Evolutionary conservation across 2,888 invertebrate species (phyloP).

Genomic region (Melanostoma mellinum): DNA sequence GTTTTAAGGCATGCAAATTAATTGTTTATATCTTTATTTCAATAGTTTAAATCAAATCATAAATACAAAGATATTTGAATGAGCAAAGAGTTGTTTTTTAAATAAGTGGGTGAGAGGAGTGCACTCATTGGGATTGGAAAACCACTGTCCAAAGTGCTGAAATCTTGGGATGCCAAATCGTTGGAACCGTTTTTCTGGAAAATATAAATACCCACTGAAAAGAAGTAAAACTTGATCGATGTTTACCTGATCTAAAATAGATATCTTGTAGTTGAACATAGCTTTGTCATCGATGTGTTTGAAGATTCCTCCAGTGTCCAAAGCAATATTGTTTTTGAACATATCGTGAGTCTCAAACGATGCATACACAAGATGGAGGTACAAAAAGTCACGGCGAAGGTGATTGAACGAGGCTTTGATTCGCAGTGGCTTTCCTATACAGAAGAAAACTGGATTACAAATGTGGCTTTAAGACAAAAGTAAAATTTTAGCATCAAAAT

Average conservation of each 20-base stretch:
- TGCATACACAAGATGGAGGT: conserved; percentile 77
- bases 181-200: conserved; percentile 76
- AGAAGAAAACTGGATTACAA: conserved; percentile 48
- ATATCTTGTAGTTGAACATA: conserved; percentile 79
- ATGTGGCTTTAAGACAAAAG: neutral
- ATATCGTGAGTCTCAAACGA: conserved; percentile 69
- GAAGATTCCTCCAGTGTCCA: conserved; percentile 80
- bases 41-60: conserved; percentile 75
- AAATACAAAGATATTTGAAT: conserved; percentile 84
- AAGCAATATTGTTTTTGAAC: conserved; percentile 77
- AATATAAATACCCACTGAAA: too few relatives aligned
- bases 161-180: conserved; percentile 80
- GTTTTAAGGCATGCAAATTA: conserved; percentile 29
- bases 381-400: conserved; percentile 80
- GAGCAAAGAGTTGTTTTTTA: conserved; percentile 82
- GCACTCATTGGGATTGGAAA: conserved; percentile 83
- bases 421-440: conserved; percentile 79
- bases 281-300: conserved; percentile 78
- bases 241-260: conserved; percentile 79
- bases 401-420: conserved; percentile 81
- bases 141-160: conserved; percentile 80
- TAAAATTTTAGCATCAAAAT: too few relatives aligned
- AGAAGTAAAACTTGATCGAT: neutral
- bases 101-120: conserved; percentile 82
- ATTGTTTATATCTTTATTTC: conserved; percentile 30